Evolutionary conservation across 1,140 invertebrate species (phyloP).

Genomic region (Ruditapes philippinarum): DNA sequence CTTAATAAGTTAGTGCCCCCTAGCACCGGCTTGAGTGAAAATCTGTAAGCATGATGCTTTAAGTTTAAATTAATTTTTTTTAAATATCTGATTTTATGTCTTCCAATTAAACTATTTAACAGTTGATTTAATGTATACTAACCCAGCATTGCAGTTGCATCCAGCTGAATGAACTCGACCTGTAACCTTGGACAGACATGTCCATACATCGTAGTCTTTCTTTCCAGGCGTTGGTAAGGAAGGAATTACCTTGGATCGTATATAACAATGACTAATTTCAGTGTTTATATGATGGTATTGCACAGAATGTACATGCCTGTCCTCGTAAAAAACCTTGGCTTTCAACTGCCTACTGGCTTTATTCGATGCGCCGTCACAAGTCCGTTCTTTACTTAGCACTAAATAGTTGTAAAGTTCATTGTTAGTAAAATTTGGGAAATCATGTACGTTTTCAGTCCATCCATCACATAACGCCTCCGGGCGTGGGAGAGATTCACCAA

Average conservation of each 20-base stretch:
- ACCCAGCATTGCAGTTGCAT: constrained; percentile 62
- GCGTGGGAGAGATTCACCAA: constrained; percentile 55
- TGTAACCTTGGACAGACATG: constrained; percentile 47
- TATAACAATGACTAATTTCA: constrained; percentile 38
- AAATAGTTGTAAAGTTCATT: constrained; percentile 65
- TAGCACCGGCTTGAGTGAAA: too few relatives aligned
- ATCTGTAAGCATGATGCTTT: too few relatives aligned
- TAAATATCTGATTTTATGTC: too few relatives aligned
- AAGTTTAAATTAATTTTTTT: too few relatives aligned
- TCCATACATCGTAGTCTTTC: constrained; percentile 41
- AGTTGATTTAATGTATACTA: too few relatives aligned
- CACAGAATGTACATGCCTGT: constrained; percentile 55
- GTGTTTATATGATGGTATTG: neutral
- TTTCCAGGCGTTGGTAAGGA: constrained; percentile 34
- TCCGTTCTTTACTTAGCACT: constrained; percentile 55
- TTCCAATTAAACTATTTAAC: too few relatives aligned
- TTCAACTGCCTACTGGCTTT: constrained; percentile 41
- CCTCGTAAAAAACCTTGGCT: constrained; percentile 51
- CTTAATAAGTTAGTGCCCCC: too few relatives aligned
- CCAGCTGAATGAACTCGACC: constrained; percentile 57
- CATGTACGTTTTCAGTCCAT: constrained; percentile 20
- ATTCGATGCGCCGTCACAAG: too few relatives aligned
- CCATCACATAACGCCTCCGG: neutral
- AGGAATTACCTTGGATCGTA: constrained; percentile 58
- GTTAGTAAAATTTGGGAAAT: constrained; percentile 47